phyloP scores from a whole-genome alignment of 2,888 invertebrate species.

The Oasisia sp. region DNA sequence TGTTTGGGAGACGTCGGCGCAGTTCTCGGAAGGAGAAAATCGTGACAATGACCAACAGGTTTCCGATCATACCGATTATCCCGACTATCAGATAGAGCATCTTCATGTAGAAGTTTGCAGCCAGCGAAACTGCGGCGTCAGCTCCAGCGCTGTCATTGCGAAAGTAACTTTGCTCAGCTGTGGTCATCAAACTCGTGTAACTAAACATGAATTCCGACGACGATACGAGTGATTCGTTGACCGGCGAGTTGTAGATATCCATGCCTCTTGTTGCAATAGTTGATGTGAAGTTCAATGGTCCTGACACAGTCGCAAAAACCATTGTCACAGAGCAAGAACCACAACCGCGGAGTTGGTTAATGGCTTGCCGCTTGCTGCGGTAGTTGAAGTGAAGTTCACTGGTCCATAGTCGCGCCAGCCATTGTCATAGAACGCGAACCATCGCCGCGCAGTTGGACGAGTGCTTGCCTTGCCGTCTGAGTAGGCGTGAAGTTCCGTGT shows the following conservation, averaged over 20 bases:
- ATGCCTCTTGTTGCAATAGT: background rate
- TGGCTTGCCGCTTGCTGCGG: background rate
- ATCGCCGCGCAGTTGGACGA: background rate
- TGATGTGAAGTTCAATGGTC: background rate
- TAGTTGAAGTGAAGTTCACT: background rate
- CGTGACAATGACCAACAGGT: constrained; percentile 34
- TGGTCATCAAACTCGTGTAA: background rate
- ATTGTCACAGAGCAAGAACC: background rate
- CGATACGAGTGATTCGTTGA: background rate
- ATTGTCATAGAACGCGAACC: background rate
- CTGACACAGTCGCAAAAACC: background rate
- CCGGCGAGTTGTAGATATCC: constrained; percentile 1
- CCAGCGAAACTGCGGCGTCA: background rate
- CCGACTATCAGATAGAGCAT: constrained; percentile 31
- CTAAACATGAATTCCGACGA: background rate
- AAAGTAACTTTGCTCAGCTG: background rate
- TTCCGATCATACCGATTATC: constrained; percentile 33
- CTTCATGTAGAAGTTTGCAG: background rate
- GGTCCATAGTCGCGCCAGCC: background rate
- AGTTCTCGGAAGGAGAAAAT: constrained; percentile 29
- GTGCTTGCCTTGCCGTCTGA: background rate
- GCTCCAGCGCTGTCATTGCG: background rate
- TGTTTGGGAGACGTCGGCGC: constrained; percentile 33
- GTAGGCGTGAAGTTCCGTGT: background rate
- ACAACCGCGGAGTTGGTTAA: background rate